phyloP scores from a whole-genome alignment of 2,888 invertebrate species.

The Steinernema hermaphroditum region DNA sequence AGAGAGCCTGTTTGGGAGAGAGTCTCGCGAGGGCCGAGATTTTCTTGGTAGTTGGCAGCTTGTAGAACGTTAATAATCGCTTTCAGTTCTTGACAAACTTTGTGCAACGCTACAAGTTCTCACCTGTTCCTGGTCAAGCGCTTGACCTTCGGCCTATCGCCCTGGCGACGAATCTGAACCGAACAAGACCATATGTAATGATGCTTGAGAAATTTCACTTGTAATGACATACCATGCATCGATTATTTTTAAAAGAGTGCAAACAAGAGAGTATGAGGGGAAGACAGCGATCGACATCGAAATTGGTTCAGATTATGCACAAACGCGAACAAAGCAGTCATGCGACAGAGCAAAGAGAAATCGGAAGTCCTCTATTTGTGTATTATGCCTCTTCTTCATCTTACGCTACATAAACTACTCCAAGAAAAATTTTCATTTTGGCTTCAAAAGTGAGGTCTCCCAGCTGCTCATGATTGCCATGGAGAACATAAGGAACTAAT shows the following conservation, averaged over 20 bases:
- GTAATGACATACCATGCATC: neutral
- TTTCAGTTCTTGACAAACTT: neutral
- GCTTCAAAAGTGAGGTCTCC: neutral
- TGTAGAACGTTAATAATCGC: neutral
- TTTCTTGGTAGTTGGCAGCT: neutral
- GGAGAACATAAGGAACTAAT: neutral
- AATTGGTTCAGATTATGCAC: neutral
- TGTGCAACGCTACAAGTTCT: neutral
- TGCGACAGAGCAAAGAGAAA: neutral
- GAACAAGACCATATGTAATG: neutral
- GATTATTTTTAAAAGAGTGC: neutral
- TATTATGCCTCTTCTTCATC: no score
- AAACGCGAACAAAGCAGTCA: neutral
- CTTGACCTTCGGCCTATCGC: neutral
- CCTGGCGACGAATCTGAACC: neutral
- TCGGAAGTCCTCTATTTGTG: neutral
- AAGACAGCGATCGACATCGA: neutral
- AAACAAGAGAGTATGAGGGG: neutral
- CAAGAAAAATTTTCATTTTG: neutral
- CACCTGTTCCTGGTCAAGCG: neutral
- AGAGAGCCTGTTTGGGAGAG: neutral
- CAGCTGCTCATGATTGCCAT: neutral
- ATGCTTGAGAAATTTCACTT: neutral
- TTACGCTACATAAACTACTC: no score
- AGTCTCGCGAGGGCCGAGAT: neutral